Conservation (phyloP, 1,140 invertebrate genomes). For the Drosophila sp. region DNA sequence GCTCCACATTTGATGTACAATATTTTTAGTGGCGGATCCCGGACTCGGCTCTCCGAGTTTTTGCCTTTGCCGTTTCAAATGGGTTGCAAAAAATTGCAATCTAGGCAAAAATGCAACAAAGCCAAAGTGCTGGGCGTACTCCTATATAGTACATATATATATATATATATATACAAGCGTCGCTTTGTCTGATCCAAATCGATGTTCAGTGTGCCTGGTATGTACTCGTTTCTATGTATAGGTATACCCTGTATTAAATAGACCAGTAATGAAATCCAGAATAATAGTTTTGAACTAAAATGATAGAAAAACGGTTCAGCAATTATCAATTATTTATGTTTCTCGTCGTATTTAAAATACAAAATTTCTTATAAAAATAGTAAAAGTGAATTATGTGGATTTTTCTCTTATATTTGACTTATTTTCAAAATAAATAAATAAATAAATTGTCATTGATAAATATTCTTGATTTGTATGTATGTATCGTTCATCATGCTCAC, state of each 20-base stretch:
- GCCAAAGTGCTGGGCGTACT: conserved; percentile 67
- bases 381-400: too few species aligned
- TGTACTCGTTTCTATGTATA: conserved; percentile 4
- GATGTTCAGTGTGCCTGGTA: conserved; percentile 29
- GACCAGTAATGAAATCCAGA: not conserved
- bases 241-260: not conserved
- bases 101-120: conserved; percentile 84
- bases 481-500: too few species aligned
- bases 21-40: conserved; percentile 67
- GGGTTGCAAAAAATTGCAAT: conserved; percentile 81
- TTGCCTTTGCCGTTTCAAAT: conserved; percentile 63
- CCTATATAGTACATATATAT: conserved; percentile 40
- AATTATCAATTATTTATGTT: too few species aligned
- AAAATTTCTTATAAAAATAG: too few species aligned
- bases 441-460: too few species aligned
- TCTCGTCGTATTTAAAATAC: too few species aligned
- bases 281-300: not conserved
- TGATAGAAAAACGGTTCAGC: too few species aligned
- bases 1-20: conserved; percentile 72
- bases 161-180: too few species aligned
- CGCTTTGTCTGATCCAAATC: conserved; percentile 39
- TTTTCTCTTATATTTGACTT: too few species aligned
- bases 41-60: conserved; percentile 45
- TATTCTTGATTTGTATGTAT: too few species aligned
- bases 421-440: too few species aligned